Base-by-base conservation (phyloP, 2,113 vertebrate species). In the Trochalopteron elliotii region DNA sequence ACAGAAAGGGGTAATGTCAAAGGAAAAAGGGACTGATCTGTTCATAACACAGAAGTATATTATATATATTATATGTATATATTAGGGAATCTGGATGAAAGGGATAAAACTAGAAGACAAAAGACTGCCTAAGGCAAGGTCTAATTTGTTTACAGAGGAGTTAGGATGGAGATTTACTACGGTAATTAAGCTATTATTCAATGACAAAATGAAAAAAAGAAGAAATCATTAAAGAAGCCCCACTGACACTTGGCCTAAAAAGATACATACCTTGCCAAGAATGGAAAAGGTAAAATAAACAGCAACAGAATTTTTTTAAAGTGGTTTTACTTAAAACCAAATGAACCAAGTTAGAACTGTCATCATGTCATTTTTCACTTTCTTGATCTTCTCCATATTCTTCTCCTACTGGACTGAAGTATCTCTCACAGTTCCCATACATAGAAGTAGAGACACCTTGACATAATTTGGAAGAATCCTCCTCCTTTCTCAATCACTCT, bases 131-230 rank as follows among this genome's bases (percentile, higher is more conserved):
- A 55, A 75, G 50, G 15, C 84, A 39, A 70, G 49, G 33, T 47
- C 55, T 67, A 37, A 52, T 84, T 94, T 97, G 92, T 90, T 96
- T 95, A 91, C 72, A 87, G 77, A 84, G 61, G 53, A 69, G 45
- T 72, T 84, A 86, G 56, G 39, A 84, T 72, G 11, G 65, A 87
- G 79, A 91, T 93, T 93, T 95, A 68, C 88, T 90, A 19, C 4
- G 7, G 87, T 92, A 97, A 97, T 94, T 93, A 93, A 90, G 72
- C 83, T 83, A 95, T 94, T 96, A 87, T 87, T 97, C 93, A 96
- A 94, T 93, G 90, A 95, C 85, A 89, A 89, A 93, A 71, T 69
- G 30, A 70, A 89, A 70, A 80, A 88, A 90, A 83, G 22, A 67
- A 87, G 40, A 57, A 84, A 89, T 94, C 95, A 85, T 83, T 67